These are phyloP conservation scores for Ormia ochracea DNA, from an alignment of 2,888 invertebrate genomes.

Conservation along the genomic window DNA sequence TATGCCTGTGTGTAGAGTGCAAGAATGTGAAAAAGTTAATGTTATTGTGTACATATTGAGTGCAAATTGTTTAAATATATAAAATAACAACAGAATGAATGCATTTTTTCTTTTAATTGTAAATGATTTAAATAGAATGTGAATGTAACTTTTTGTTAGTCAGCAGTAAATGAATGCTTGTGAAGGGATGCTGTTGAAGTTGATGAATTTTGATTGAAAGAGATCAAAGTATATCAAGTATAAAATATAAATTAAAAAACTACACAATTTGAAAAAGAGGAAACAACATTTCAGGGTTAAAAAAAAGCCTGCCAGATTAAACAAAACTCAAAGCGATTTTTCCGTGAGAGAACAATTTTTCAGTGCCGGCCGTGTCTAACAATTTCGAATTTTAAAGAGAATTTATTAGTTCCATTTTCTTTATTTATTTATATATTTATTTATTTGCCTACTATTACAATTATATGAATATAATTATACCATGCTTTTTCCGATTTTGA, in stretches of 20 bases:
- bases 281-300: no score
- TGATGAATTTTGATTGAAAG: constrained; percentile 21
- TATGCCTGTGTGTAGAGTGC: no score
- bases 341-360: no score
- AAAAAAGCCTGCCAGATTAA: no score
- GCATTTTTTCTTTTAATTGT: constrained; percentile 48
- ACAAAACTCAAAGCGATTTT: no score
- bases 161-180: background rate
- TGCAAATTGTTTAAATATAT: constrained; percentile 43
- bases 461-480: no score
- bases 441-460: no score
- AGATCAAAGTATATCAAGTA: constrained; percentile 1
- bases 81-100: constrained; percentile 36
- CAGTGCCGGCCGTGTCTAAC: no score
- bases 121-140: constrained; percentile 6
- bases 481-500: no score
- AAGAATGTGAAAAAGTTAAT: background rate
- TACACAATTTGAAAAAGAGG: background rate
- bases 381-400: background rate
- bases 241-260: background rate
- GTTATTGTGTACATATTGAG: constrained; percentile 37
- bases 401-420: no score
- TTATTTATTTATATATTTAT: no score
- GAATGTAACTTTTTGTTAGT: background rate
- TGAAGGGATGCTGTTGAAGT: background rate